phyloP scores from a whole-genome alignment of 2,888 invertebrate genomes.

The Baronia brevicornis region DNA sequence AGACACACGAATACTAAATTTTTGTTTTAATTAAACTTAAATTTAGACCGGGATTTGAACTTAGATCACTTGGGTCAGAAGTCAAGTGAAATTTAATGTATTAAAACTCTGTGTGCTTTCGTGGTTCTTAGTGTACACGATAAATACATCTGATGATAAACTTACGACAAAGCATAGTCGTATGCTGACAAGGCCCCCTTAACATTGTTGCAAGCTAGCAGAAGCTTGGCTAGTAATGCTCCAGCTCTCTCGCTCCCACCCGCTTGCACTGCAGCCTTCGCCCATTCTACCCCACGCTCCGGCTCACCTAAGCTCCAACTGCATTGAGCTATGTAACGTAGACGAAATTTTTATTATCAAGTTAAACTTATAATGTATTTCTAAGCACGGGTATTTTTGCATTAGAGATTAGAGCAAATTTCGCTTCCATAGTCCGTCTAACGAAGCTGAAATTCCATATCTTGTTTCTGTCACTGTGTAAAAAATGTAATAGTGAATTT shows the following conservation, averaged over 20 bases:
- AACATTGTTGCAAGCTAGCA: constrained; percentile 78
- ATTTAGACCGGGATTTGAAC: no score
- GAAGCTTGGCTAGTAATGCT: constrained; percentile 81
- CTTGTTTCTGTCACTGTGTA: no score
- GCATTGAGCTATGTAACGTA: constrained; percentile 79
- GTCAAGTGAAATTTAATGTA: no score
- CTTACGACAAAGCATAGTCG: constrained; percentile 82
- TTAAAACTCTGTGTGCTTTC: no score
- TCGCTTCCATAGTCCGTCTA: no score
- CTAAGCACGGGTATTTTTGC: no score
- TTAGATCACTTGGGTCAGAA: no score
- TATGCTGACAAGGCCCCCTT: constrained; percentile 83
- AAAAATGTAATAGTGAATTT: no score
- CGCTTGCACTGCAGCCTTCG: constrained; percentile 81
- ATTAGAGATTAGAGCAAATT: no score
- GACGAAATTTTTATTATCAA: neutral
- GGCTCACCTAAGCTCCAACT: constrained; percentile 80
- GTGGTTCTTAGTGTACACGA: neutral
- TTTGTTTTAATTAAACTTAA: neutral
- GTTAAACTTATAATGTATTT: no score
- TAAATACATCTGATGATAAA: constrained; percentile 23
- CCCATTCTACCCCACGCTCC: constrained; percentile 82
- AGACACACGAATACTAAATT: neutral
- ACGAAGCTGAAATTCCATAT: no score
- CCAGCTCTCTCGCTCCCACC: constrained; percentile 85